Evolutionary conservation across 2,113 vertebrate species (phyloP).

Genomic region (Puffinus mauretanicus): DNA sequence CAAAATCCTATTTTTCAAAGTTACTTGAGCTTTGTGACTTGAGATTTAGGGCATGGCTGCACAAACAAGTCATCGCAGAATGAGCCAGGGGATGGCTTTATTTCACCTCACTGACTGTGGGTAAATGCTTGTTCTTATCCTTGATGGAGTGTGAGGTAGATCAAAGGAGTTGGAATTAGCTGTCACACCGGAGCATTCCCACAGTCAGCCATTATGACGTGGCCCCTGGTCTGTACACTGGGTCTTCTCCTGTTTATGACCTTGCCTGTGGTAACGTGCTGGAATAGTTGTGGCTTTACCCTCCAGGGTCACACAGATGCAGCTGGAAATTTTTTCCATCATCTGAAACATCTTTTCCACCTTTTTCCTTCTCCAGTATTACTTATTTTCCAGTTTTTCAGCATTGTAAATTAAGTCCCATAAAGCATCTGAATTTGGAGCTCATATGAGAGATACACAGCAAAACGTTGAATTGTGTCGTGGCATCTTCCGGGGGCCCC

Average conservation of each 20-base stretch:
- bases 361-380: neutral
- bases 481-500: neutral
- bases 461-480: neutral
- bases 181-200: neutral
- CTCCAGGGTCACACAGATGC: neutral
- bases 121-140: neutral
- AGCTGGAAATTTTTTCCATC: neutral
- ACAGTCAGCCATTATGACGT: neutral
- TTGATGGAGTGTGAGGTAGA: fast-evolving
- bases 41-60: neutral
- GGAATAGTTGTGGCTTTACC: neutral
- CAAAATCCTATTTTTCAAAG: neutral
- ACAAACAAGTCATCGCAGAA: neutral
- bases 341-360: neutral
- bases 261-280: neutral
- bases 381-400: neutral
- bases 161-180: neutral
- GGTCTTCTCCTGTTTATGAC: neutral
- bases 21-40: neutral
- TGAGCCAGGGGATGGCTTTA: neutral
- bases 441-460: neutral
- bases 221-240: neutral
- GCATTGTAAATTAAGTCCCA: neutral
- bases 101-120: neutral
- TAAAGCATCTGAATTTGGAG: neutral